Percentiles rank a stretch among this genome's conserved stretches.
Evolutionary conservation across 2,888 invertebrate genomes (phyloP).

Genomic region (Arge pagana): DNA sequence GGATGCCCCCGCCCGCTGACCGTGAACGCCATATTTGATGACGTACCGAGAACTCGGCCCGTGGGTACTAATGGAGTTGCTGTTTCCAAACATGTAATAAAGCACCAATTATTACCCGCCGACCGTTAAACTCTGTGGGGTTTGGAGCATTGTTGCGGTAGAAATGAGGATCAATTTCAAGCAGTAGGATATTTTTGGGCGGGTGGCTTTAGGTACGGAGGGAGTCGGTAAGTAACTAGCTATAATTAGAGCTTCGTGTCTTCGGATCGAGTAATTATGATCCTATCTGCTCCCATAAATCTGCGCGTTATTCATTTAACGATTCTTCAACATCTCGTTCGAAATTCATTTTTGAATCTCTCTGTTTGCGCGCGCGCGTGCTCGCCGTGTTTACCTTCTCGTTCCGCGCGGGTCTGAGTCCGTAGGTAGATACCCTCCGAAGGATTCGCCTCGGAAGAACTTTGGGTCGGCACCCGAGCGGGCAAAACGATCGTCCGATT

Average conservation of each 20-base stretch:
- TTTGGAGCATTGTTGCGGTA: conserved; percentile 17
- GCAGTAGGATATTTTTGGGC: conserved; percentile 9
- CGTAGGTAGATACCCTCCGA: no score
- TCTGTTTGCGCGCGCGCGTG: no score
- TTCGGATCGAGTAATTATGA: conserved; percentile 8
- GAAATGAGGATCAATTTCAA: conserved; percentile 14
- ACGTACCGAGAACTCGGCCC: conserved; percentile 9
- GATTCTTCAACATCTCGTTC: no score
- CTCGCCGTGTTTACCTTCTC: no score
- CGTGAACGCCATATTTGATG: conserved; percentile 19
- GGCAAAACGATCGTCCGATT: no score
- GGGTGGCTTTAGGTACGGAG: background rate
- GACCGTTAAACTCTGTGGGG: conserved; percentile 15
- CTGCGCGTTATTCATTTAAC: background rate
- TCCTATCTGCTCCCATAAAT: background rate
- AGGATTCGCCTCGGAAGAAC: no score
- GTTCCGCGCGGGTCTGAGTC: no score
- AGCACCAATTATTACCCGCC: conserved; percentile 23
- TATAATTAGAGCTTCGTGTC: conserved; percentile 12
- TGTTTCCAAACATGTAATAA: conserved; percentile 22
- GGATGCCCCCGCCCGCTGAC: background rate
- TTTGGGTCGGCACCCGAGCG: no score
- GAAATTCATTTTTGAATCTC: no score
- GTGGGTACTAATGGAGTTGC: conserved; percentile 21
- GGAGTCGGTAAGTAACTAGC: conserved; percentile 8